A percentile compares a stretch with the other conserved stretches of the same genome.
Conservation (phyloP, 2,113 vertebrate species). For the Rutilus rutilus region DNA sequence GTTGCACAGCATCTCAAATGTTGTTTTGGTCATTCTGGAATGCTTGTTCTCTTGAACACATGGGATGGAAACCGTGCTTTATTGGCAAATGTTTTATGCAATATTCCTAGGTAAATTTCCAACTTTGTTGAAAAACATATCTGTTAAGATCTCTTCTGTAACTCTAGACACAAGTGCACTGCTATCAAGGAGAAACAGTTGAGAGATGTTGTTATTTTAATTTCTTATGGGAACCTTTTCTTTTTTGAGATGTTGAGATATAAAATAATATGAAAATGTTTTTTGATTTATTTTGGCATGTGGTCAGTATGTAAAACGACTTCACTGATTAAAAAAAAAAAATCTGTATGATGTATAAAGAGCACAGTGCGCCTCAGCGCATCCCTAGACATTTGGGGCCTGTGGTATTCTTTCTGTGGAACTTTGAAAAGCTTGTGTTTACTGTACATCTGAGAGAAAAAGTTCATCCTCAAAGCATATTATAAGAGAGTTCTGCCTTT, state of each 20-base stretch:
- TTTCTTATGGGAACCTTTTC: conserved; percentile 13
- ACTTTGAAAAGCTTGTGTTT: background rate
- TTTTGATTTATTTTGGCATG: background rate
- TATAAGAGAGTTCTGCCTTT: background rate
- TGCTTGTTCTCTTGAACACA: no score
- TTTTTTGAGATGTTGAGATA: background rate
- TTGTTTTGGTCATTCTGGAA: no score
- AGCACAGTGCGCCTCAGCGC: background rate
- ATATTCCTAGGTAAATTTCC: no score
- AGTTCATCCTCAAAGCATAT: background rate
- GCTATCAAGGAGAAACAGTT: background rate
- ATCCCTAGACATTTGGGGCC: conserved; percentile 15
- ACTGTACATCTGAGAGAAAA: background rate
- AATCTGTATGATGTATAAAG: background rate
- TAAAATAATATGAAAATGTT: background rate
- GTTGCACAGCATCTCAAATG: no score
- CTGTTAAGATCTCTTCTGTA: background rate
- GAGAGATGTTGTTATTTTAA: background rate
- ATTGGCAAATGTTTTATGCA: no score
- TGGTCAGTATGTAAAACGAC: background rate
- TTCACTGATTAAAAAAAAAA: background rate
- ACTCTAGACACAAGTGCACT: background rate
- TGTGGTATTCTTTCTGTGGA: background rate
- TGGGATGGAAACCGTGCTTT: no score
- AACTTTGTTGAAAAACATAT: no score